Evolutionary conservation across 2,797 vertebrate species (phyloP), one percentile per base, ranked within the genome.

Genomic region (Lates japonicus): DNA sequence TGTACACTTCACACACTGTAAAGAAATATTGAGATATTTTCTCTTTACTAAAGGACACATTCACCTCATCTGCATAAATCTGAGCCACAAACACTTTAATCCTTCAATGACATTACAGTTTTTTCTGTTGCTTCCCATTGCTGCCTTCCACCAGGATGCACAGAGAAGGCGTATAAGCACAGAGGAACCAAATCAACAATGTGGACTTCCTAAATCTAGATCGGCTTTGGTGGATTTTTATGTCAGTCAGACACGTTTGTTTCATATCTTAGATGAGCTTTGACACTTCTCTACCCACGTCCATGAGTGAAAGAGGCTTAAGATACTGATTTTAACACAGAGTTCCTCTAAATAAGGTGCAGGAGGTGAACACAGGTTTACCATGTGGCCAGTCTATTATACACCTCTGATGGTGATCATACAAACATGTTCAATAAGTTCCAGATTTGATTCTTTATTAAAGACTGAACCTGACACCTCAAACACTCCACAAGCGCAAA

Each of bases 11-110:
- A 8, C n/a, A 7, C 0, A 1, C 1, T 46, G 44, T 3, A 33
- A 11, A 54, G 3, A 31, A 16, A 57, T 1, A 19, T 1, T 33
- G 0, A n/a, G 0, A 33, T 3, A 1, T 35, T 8, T 17, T 4
- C 0, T 2, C 0, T 2, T 14, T 1, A 6, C 0, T 10, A 12
- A 16, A 22, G 2, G 1, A 0, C 0, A 22, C 1, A 13, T 1
- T 20, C 3, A 29, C 0, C 7, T 42, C 14, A 75, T 78, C 29
- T 17, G 55, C 16, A 14, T 16, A 1, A 22, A 25, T 0, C 7
- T 60, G 5, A 70, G 10, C 3, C 8, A 39, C 3, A 39, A 22
- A 9, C 5, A 22, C n/a, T 8, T 9, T 17, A 3, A 11, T n/a
- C 0, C 12, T 25, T 58, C 0, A 12, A 12, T 22, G 7, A n/a